Base-by-base conservation (phyloP, 2,888 invertebrate species). In the Incurvaria masculella region DNA sequence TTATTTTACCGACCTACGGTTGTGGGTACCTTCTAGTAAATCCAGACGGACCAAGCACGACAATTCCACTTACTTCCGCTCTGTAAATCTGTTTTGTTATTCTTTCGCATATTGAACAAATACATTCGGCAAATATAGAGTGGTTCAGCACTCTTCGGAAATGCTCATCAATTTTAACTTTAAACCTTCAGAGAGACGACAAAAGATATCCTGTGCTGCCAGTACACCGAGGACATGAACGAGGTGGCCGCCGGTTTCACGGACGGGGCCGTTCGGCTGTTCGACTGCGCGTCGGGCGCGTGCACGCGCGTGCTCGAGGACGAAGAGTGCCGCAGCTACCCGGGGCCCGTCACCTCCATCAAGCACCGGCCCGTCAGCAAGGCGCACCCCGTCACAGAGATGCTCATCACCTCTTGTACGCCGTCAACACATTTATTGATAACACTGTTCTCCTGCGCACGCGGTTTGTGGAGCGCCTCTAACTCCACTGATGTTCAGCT, bases 221-320 rank as follows among this genome's bases (percentile, higher is more conserved):
- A 81, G 61, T 86, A 84, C 59, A 84, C 83, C 38, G 84, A 86
- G 62, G 79, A 81, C 53, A 72, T 66, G 43, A 81, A 81, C 51
- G 74, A 78, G 45, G 65, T 86, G 52, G 84, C 84, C 17, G 81
- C 74, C 26, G 86, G 86, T 38, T 80, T 82, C 53, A 66, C 80
- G 2, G 83, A 86, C 59, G 86, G 86, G 11, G 68, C 73, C 1
- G 71, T 86, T 18, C 66, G 79, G 52, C 61, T 86, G 47, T 84
- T 81, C 57, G 74, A 79, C 58, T 71, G 73, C 52, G 70, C 59
- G 49, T 76, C 69, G 16, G 79, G 79, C n/a, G 64, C 68, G 45
- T 72, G 79, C 49, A 59, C 68, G 0, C 69, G 76, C 47, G 72
- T 68, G 4, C 64, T 87, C 19, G 68, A 71, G 2, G 85, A 86